Conservation (phyloP, 2,113 vertebrate genomes). For the Ifrita kowaldi region DNA sequence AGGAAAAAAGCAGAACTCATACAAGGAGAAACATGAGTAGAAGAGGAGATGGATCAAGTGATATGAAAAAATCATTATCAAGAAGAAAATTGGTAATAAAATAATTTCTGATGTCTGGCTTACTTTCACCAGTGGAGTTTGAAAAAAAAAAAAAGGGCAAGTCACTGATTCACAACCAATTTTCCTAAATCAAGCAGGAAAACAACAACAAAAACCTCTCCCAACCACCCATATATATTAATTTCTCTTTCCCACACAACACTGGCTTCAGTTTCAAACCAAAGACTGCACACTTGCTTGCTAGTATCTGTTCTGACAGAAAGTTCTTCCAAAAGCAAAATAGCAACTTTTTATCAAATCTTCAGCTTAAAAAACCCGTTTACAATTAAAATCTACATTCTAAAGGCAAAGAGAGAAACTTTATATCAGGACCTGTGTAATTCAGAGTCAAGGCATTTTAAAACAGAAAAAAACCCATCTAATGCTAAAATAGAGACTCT, state of each 20-base stretch:
- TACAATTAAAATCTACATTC: neutral
- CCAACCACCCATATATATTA: neutral
- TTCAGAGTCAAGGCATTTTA: neutral
- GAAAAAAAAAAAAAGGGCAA: neutral
- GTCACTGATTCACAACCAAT: neutral
- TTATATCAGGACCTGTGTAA: neutral
- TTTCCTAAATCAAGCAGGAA: neutral
- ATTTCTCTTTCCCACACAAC: neutral
- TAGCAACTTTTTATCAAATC: neutral
- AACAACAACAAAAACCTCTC: neutral
- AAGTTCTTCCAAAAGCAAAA: neutral
- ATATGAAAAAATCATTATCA: neutral
- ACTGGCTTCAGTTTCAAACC: neutral
- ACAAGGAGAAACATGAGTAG: neutral
- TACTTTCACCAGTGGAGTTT: neutral
- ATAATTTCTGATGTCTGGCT: neutral
- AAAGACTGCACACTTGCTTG: neutral
- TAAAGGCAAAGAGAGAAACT: neutral
- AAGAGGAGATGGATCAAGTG: neutral
- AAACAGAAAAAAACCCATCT: neutral
- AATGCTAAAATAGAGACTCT: neutral
- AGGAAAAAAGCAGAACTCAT: neutral
- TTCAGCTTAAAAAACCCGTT: neutral
- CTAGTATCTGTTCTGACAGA: neutral
- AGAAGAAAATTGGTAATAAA: neutral